Evolutionary conservation across 2,888 invertebrate genomes (phyloP).

Genomic region (Pseudococcus longispinus): DNA sequence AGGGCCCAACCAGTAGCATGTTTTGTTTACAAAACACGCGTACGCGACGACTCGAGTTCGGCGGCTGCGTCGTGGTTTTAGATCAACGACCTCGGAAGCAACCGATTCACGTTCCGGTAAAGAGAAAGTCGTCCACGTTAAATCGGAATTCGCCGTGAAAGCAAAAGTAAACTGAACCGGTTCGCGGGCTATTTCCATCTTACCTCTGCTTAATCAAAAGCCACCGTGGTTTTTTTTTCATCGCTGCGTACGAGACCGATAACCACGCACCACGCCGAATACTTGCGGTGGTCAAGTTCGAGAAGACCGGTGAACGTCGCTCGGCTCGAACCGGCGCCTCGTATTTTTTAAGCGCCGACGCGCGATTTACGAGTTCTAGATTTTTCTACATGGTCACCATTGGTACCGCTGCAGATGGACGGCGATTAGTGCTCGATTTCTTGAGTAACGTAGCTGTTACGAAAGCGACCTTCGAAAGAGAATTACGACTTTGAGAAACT

Average conservation of each 20-base stretch:
- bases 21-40: constrained; percentile 23
- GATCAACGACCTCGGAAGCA: constrained; percentile 56
- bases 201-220: background rate
- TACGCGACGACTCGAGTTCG: too few species aligned
- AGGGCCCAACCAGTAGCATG: background rate
- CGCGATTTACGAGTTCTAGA: constrained; percentile 10
- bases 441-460: background rate
- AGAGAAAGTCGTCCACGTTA: constrained; percentile 51
- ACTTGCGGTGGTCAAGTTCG: constrained; percentile 38
- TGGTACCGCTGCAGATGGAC: background rate
- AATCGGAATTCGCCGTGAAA: constrained; percentile 51
- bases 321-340: background rate
- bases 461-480: background rate
- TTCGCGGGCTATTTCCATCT: constrained; percentile 42
- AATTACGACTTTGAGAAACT: background rate
- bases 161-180: constrained; percentile 55
- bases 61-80: background rate
- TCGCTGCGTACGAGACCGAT: background rate
- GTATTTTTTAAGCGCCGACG: background rate
- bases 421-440: background rate
- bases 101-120: constrained; percentile 56
- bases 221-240: background rate
- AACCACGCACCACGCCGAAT: background rate
- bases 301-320: too few species aligned
- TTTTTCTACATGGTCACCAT: background rate